Base-by-base conservation (phyloP, 1,140 invertebrate species). In the Gonioctena quinquepunctata region DNA sequence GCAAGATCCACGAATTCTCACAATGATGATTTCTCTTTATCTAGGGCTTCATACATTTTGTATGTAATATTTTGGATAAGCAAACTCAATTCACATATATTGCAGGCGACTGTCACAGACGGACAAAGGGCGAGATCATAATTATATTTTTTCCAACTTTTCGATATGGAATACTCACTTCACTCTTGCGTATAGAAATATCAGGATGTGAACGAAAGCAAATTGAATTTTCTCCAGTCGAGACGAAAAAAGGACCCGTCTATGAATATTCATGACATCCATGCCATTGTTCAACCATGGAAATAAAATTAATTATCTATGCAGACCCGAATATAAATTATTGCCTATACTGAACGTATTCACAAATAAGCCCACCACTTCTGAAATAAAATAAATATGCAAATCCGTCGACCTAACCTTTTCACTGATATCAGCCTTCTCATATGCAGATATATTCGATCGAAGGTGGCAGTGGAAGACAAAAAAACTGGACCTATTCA, bases 301-400 rank as follows among this genome's bases (percentile, higher is more conserved):
- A 54, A 54, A 54, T 23, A 23, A 54, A 54, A 54, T 54, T 54
- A 54, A 54, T 54, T 54, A 54, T 54, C 52, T 54, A 54, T 54
- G 19, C 18, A 18, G 18, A 54, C 52, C 52, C 52, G 52, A 54
- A 54, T 54, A 23, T 54, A 23, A 54, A 54, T 54, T 54, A 54
- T 54, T 23, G 52, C 22, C 52, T 23, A 54, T 54, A 54, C 22
- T 23, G 19, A 54, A 54, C 52, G 18, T 23, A 54, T 54, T 54
- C 52, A 54, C 52, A 54, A 54, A 54, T 54, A 54, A 54, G 52
- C 52, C 52, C 52, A 54, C 52, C 52, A 54, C 18, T 54, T 54
- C 22, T 23, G 19, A 54, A 54, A 18, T 54, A 54, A 42, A 54
- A 54, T 54, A 54, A 54, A 23, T 54, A 54, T 54, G 52, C 52